Percentiles rank a stretch among this genome's conserved stretches.
Evolutionary conservation across 2,797 vertebrate genomes (phyloP).

Genomic region (Uromys caudimaculatus): DNA sequence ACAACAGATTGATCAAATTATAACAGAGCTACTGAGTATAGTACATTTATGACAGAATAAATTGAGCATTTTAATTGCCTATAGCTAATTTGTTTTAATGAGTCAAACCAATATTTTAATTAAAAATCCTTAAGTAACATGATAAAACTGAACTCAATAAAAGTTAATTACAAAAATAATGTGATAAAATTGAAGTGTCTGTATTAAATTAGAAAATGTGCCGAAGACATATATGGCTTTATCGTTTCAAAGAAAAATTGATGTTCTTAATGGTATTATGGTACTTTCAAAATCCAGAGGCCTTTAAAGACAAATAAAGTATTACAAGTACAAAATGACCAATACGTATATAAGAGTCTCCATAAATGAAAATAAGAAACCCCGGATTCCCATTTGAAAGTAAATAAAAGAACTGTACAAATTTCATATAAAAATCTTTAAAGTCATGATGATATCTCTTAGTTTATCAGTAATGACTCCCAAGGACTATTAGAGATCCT

Average conservation of each 20-base stretch:
- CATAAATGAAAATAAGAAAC: slow-evolving; percentile 9
- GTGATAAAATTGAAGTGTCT: slow-evolving; percentile 69
- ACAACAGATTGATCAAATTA: background rate
- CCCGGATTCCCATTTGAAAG: background rate
- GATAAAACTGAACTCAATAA: slow-evolving; percentile 68
- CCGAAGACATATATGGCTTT: slow-evolving; percentile 51
- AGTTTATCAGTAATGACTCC: background rate
- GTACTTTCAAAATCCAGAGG: background rate
- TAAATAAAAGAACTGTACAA: background rate
- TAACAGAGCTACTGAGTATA: slow-evolving; percentile 49
- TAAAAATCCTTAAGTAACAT: slow-evolving; percentile 69
- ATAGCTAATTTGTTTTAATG: slow-evolving; percentile 72
- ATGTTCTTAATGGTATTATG: background rate
- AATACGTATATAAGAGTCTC: background rate
- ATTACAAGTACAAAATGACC: background rate
- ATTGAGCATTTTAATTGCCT: slow-evolving; percentile 66
- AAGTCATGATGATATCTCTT: background rate
- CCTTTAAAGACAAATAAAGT: slow-evolving; percentile 22
- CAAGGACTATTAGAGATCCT: background rate
- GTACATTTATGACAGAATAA: slow-evolving; percentile 64
- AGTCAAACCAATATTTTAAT: slow-evolving; percentile 78
- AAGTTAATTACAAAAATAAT: slow-evolving; percentile 78
- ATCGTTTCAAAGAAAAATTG: slow-evolving; percentile 62
- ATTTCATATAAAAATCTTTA: background rate
- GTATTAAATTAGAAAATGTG: slow-evolving; percentile 70